These are phyloP conservation scores for Mola mola DNA, from an alignment of 2,113 vertebrate species.

Conservation along the genomic window DNA sequence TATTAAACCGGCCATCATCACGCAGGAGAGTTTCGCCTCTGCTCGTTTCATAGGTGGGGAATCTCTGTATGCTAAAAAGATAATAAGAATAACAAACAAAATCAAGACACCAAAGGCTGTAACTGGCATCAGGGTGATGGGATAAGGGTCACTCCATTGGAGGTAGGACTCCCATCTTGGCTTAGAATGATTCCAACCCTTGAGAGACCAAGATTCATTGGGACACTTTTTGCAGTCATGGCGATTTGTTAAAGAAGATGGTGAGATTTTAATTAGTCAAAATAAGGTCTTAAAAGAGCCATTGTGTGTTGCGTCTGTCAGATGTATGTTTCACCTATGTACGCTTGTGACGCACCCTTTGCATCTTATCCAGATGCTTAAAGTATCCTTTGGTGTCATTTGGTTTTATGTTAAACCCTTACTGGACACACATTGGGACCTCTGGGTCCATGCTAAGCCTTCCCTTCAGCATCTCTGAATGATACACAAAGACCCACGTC, in stretches of 20 bases:
- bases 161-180: constrained; percentile 49
- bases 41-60: constrained; percentile 63
- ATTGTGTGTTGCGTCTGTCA: too few relatives aligned
- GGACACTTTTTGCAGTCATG: constrained; percentile 62
- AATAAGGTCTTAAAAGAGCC: too few relatives aligned
- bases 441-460: too few relatives aligned
- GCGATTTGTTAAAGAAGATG: constrained; percentile 56
- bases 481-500: too few relatives aligned
- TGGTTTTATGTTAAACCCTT: too few relatives aligned
- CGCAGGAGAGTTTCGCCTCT: constrained; percentile 57
- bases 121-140: constrained; percentile 59
- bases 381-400: too few relatives aligned
- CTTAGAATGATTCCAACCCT: constrained; percentile 38
- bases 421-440: too few relatives aligned
- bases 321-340: too few relatives aligned
- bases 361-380: too few relatives aligned
- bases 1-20: constrained; percentile 70
- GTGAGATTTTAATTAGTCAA: too few relatives aligned
- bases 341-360: too few relatives aligned
- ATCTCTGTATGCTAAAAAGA: constrained; percentile 57
- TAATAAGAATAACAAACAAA: constrained; percentile 39
- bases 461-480: too few relatives aligned
- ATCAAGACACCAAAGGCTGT: constrained; percentile 58
- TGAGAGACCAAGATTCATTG: constrained; percentile 51
- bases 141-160: constrained; percentile 55